These are phyloP conservation scores for Platycheirus albimanus DNA, from an alignment of 2,888 invertebrate genomes.

Conservation along the genomic window DNA sequence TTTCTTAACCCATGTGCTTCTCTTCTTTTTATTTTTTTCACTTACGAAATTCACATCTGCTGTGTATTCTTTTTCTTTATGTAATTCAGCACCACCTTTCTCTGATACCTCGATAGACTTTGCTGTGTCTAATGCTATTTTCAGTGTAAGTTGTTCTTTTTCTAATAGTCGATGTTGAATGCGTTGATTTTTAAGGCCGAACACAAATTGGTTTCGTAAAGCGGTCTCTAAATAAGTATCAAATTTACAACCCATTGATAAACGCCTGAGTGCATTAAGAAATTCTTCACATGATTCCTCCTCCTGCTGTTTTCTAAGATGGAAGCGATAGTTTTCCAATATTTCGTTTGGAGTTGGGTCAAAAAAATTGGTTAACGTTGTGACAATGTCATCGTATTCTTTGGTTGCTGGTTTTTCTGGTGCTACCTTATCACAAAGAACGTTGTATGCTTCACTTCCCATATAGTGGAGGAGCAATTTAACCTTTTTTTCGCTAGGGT, in stretches of 20 bases:
- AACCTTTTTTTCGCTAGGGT: not conserved
- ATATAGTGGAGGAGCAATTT: not conserved
- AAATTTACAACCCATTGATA: slow-evolving; percentile 74
- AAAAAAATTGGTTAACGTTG: not conserved
- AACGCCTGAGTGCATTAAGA: slow-evolving; percentile 66
- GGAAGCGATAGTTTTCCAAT: slow-evolving; percentile 67
- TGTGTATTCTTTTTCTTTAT: not conserved
- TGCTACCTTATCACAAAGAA: slow-evolving; percentile 1
- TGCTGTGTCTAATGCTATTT: not conserved
- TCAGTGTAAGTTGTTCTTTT: not conserved
- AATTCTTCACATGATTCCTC: slow-evolving; percentile 74
- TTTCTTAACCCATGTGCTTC: not conserved
- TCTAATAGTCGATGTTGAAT: not conserved
- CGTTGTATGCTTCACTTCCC: not conserved
- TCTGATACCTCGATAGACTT: not conserved
- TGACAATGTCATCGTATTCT: not conserved
- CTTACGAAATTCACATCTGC: not conserved
- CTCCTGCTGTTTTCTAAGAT: slow-evolving; percentile 70
- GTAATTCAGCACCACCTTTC: not conserved
- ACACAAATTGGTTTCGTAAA: slow-evolving; percentile 75
- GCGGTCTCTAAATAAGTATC: slow-evolving; percentile 74
- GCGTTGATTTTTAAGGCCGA: not conserved
- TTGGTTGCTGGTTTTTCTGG: slow-evolving; percentile 2
- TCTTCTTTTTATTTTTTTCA: not conserved
- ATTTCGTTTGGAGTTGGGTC: not conserved